Conservation (phyloP, 2,113 vertebrate species). For the Laticauda colubrina region DNA sequence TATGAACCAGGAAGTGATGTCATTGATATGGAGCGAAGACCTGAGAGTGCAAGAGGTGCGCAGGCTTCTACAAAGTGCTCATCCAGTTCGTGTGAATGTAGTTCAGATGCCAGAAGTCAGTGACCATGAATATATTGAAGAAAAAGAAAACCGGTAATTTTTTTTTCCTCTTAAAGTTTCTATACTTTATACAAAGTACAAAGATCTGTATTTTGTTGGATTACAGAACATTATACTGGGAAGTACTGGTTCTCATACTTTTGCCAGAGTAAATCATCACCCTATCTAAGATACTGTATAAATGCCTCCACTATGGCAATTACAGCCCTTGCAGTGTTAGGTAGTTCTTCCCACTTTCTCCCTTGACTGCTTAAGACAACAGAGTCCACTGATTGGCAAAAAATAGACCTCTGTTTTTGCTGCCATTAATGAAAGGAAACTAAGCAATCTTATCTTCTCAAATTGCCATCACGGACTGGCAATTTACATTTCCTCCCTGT, state of each 20-base stretch:
- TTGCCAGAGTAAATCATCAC: background rate
- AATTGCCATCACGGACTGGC: background rate
- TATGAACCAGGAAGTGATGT: slow-evolving; percentile 91
- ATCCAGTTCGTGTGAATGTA: slow-evolving; percentile 89
- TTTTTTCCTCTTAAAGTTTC: background rate
- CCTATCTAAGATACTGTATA: background rate
- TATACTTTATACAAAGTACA: background rate
- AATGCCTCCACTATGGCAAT: background rate
- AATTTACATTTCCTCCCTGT: background rate
- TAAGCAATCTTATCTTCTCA: background rate
- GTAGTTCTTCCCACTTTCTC: background rate
- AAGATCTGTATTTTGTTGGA: background rate
- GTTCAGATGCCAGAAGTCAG: slow-evolving; percentile 93
- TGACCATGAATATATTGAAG: slow-evolving; percentile 97
- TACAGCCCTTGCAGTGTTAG: background rate
- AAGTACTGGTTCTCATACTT: background rate
- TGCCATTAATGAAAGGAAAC: background rate
- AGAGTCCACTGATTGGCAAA: background rate
- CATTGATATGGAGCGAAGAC: slow-evolving; percentile 94
- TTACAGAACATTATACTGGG: background rate
- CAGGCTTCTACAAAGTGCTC: slow-evolving; percentile 92
- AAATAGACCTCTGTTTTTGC: background rate
- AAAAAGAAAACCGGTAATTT: slow-evolving; percentile 91
- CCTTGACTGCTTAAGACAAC: background rate
- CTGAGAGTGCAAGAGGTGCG: slow-evolving; percentile 91